phyloP scores from a whole-genome alignment of 1,140 invertebrate genomes.

The Camponotus vicinus region DNA sequence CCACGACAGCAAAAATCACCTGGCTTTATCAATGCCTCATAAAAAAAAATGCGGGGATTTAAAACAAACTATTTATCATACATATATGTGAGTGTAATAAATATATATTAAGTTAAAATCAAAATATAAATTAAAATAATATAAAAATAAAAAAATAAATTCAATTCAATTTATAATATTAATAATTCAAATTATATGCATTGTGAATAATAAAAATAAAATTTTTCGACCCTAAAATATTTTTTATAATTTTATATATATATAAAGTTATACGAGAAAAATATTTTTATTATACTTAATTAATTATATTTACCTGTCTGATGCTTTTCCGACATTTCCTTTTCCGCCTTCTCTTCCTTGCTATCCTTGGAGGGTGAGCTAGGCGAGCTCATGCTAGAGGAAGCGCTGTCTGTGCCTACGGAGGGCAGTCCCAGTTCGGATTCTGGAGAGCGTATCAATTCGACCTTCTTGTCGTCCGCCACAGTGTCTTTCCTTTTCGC shows the following conservation, averaged over 20 bases:
- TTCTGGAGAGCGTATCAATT: slow-evolving; percentile 77
- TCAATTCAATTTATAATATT: slow-evolving; percentile 7
- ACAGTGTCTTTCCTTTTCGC: slow-evolving; percentile 77
- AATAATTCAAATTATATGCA: slow-evolving; percentile 35
- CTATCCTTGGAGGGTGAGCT: slow-evolving; percentile 83
- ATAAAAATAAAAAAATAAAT: neutral
- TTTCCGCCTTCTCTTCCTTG: slow-evolving; percentile 84
- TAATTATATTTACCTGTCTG: slow-evolving; percentile 77
- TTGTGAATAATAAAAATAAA: neutral
- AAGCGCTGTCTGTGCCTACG: slow-evolving; percentile 82
- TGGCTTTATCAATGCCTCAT: neutral
- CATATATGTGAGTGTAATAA: neutral
- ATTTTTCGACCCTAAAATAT: neutral
- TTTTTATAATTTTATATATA: neutral
- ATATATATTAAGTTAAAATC: neutral
- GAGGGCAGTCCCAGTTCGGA: slow-evolving; percentile 80
- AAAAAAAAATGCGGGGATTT: slow-evolving; percentile 47
- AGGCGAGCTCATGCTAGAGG: slow-evolving; percentile 84
- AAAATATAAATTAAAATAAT: neutral
- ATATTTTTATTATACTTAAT: neutral
- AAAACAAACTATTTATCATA: neutral
- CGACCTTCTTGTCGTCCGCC: slow-evolving; percentile 72
- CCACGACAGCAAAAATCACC: slow-evolving; percentile 36
- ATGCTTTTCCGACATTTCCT: slow-evolving; percentile 82
- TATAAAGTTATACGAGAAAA: too few species aligned